Evolutionary conservation across 2,888 invertebrate species (phyloP).

Genomic region (Ferrisia virgata): DNA sequence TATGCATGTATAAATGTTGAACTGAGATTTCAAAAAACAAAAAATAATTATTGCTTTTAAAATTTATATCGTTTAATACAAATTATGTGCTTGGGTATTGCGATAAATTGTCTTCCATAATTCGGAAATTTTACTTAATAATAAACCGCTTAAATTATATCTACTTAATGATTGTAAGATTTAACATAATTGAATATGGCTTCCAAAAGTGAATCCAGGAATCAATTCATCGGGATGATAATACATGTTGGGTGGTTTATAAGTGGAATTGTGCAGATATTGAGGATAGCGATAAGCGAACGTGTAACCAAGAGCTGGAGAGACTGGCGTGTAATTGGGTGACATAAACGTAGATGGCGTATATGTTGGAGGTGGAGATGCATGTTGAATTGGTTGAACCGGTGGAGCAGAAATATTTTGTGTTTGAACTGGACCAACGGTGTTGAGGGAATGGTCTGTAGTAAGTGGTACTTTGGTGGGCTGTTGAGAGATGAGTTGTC

Average conservation of each 20-base stretch:
- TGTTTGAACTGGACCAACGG: neutral
- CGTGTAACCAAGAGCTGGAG: neutral
- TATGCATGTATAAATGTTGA: too few species aligned
- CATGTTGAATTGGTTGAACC: neutral
- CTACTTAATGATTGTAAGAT: neutral
- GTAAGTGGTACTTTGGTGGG: neutral
- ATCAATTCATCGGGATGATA: neutral
- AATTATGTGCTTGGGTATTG: too few species aligned
- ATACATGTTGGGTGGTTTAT: neutral
- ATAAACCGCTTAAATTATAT: too few species aligned
- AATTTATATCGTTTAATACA: neutral
- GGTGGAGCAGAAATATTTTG: neutral
- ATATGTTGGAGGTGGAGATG: neutral
- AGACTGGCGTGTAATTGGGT: neutral
- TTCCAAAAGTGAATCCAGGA: neutral
- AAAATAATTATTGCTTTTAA: neutral
- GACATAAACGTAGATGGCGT: neutral
- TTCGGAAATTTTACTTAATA: neutral
- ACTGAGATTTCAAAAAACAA: neutral
- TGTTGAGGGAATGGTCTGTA: neutral
- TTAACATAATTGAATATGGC: neutral
- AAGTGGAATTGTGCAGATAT: neutral
- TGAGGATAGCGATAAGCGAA: neutral
- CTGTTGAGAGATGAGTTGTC: too few species aligned
- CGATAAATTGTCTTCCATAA: neutral